Base-by-base conservation (phyloP, 2,888 invertebrate genomes). In the Cerceris rybyensis region DNA sequence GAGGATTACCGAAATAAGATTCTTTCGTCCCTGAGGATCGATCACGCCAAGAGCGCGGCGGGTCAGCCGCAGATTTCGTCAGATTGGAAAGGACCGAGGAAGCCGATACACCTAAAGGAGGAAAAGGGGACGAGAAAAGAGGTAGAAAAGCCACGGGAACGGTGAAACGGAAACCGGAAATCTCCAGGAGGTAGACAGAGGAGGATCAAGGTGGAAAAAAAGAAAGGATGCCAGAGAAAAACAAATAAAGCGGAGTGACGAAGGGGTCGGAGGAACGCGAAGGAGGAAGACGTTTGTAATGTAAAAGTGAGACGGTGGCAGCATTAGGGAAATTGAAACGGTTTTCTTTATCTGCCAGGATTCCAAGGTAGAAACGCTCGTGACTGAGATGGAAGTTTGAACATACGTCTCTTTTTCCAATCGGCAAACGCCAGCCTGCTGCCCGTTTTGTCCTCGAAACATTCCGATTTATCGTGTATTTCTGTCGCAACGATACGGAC, bases 311-410 rank as follows among this genome's bases (percentile, higher is more conserved):
- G 86, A 83, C 84, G 85, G 79, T 81, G 78, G 80, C 84, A 87
- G 89, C 91, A 91, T 91, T 91, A 91, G 90, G 91, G 89, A 91
- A 91, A 91, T 91, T 91, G 90, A 91, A 91, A 91, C 89, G 89
- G 87, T 88, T 90, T 89, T 90, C 90, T 88, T 88, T 89, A 89
- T 88, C 88, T 81, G 80, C 54, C 65, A 42, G 65, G 75, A 76
- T 73, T 52, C 54, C 11, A 39, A 61, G 75, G 66, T 67, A 64
- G 77, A 60, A 68, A 58, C 28, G 55, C 60, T 75, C 60, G 61
- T 65, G 70, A 75, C 42, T 28, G 14, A 52, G 64, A 71, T 46
- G 67, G 52, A 52, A 55, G 50, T 39, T 52, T 71, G 57, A 69
- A 43, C 68, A 67, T 60, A 68, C 70, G 60, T 80, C 71, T 73